A percentile compares a stretch with the other conserved stretches of the same genome.
These are phyloP conservation scores for Poeciliopsis presidionis DNA, from an alignment of 2,797 vertebrate species.

Conservation along the genomic window DNA sequence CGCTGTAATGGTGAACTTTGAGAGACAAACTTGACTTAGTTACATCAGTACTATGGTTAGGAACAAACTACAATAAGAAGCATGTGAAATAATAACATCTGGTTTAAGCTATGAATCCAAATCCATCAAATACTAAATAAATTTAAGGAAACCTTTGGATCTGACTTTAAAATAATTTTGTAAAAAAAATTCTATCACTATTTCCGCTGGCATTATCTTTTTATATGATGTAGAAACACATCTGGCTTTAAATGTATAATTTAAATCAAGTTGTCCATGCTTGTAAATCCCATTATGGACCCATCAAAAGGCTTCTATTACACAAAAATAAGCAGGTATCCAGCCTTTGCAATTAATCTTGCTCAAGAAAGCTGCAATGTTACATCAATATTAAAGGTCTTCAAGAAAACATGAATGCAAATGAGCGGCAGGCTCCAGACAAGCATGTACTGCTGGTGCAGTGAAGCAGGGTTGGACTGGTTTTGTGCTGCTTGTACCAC, in stretches of 20 bases:
- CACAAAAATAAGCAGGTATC: constrained; percentile 3
- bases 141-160: not conserved
- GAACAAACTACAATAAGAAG: not conserved
- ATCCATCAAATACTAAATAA: not conserved
- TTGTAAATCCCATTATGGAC: constrained; percentile 3
- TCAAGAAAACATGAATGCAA: constrained; percentile 24
- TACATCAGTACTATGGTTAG: not conserved
- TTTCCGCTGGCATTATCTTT: not conserved
- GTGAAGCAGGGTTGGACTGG: not conserved
- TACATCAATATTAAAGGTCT: constrained; percentile 23
- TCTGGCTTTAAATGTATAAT: not conserved
- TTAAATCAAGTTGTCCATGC: constrained; percentile 1
- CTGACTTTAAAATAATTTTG: not conserved
- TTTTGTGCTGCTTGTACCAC: constrained; percentile 1
- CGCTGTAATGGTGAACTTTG: not conserved
- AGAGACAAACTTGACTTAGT: not conserved
- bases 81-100: not conserved
- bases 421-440: constrained; percentile 26
- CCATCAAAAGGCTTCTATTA: constrained; percentile 11
- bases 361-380: constrained; percentile 23
- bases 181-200: not conserved
- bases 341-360: constrained; percentile 4
- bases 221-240: not conserved
- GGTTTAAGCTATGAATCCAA: not conserved
- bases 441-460: constrained; percentile 6